phyloP scores from a whole-genome alignment of 2,797 vertebrate genomes.

The Cirrhinus mrigala region DNA sequence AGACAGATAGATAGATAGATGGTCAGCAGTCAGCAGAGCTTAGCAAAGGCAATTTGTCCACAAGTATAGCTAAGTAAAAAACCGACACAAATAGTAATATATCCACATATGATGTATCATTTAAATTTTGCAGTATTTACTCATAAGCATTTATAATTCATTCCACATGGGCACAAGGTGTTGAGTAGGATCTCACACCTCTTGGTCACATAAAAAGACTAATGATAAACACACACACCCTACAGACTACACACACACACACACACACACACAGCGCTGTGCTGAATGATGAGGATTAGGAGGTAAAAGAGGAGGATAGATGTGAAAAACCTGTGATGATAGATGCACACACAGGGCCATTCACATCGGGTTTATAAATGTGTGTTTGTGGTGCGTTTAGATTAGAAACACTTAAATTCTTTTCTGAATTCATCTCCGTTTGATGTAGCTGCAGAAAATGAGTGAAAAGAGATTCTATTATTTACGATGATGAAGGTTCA shows the following conservation, averaged over 20 bases:
- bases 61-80: background rate
- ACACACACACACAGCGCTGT: slow-evolving; percentile 17
- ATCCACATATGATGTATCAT: background rate
- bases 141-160: background rate
- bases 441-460: slow-evolving; percentile 26
- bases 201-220: slow-evolving; percentile 23
- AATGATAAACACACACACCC: slow-evolving; percentile 43
- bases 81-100: background rate
- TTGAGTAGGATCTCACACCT: slow-evolving; percentile 16
- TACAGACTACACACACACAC: slow-evolving; percentile 2
- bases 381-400: slow-evolving; percentile 38
- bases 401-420: slow-evolving; percentile 38
- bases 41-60: background rate
- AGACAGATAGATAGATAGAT: background rate
- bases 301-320: slow-evolving; percentile 40
- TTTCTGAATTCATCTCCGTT: slow-evolving; percentile 10
- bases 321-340: slow-evolving; percentile 50
- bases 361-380: slow-evolving; percentile 38
- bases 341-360: slow-evolving; percentile 37
- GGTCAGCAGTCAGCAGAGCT: background rate
- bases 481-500: slow-evolving; percentile 26
- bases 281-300: slow-evolving; percentile 50
- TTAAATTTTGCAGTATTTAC: background rate
- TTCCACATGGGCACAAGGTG: background rate
- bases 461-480: slow-evolving; percentile 27